Conservation (phyloP, 2,888 invertebrate genomes). For the Drosophila emarginata region DNA sequence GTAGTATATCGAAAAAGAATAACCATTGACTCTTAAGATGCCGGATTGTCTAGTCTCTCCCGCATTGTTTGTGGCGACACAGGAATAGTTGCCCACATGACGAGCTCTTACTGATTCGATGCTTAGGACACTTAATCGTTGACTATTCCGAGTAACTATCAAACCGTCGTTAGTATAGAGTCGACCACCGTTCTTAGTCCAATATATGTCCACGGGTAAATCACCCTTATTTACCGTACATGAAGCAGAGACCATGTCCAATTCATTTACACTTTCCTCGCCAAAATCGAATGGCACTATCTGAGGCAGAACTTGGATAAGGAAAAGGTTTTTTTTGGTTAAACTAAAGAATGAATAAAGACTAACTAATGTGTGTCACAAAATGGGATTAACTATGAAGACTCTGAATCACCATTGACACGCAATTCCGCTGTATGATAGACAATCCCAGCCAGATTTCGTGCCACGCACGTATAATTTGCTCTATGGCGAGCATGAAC, state of each 20-base stretch:
- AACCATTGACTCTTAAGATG: conserved; percentile 81
- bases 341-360: conserved; percentile 27
- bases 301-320: conserved; percentile 86
- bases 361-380: conserved; percentile 19
- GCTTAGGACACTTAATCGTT: conserved; percentile 86
- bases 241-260: conserved; percentile 87
- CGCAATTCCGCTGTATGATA: conserved; percentile 87
- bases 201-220: conserved; percentile 88
- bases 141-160: conserved; percentile 84
- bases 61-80: conserved; percentile 85
- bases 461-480: conserved; percentile 89
- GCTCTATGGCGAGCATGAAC: conserved; percentile 88
- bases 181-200: conserved; percentile 85
- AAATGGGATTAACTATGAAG: not conserved
- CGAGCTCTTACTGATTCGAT: conserved; percentile 86
- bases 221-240: conserved; percentile 91
- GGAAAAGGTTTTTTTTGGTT: not conserved
- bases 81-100: conserved; percentile 86
- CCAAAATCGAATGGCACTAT: conserved; percentile 89
- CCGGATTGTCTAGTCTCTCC: conserved; percentile 85
- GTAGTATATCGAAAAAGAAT: not conserved
- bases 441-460: conserved; percentile 87
- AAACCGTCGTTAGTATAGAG: conserved; percentile 84
- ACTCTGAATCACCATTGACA: conserved; percentile 86
- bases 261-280: conserved; percentile 86